Base-by-base conservation (phyloP, 2,888 invertebrate species). In the Amblyteles armatorius region DNA sequence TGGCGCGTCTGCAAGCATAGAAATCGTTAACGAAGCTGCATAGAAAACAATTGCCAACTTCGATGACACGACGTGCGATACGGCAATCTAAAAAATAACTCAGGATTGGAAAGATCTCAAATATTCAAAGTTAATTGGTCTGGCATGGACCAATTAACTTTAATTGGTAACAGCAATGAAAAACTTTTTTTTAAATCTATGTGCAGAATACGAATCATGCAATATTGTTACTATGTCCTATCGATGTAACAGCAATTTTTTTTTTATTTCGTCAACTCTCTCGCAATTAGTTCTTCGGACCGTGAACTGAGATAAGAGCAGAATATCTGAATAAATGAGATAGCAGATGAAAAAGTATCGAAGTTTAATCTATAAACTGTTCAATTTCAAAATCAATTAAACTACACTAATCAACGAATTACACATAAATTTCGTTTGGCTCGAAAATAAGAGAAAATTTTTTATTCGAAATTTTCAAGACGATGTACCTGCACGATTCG, bases 1-100 rank as follows among this genome's bases (percentile, higher is more conserved):
- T 92, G 99, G 99, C 77, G 99, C 99, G 96, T 99, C 99, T 99
- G 60, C 22, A 44, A 79, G 26, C 92, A 79, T 94, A 94, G 93
- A 88, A 91, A 92, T 91, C 85, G 88, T 87, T 87, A 87, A 60
- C 3, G 2, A 52, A 19, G 6, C n/a, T 2, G 22, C 5, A 55
- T 19, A 3, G 26, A 11, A 5, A 13, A 19, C 7, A 52, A 52
- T 1, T 2, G 0, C n/a, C n/a, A 50, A n/a, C 0, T n/a, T n/a
- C 3, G 5, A n/a, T n/a, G 19, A 16, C 11, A 40, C 2, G 11
- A 1, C 2, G 40, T 3, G 11, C 40, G 11, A 40, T 40, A 40
- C 40, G 11, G 40, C 40, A 40, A 11, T 11, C 44, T 16, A 13
- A 48, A 48, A 4, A 48, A 48, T 16, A 16, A 16, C 16, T 48